phyloP scores from a whole-genome alignment of 2,113 vertebrate species.

The Lepus europaeus region DNA sequence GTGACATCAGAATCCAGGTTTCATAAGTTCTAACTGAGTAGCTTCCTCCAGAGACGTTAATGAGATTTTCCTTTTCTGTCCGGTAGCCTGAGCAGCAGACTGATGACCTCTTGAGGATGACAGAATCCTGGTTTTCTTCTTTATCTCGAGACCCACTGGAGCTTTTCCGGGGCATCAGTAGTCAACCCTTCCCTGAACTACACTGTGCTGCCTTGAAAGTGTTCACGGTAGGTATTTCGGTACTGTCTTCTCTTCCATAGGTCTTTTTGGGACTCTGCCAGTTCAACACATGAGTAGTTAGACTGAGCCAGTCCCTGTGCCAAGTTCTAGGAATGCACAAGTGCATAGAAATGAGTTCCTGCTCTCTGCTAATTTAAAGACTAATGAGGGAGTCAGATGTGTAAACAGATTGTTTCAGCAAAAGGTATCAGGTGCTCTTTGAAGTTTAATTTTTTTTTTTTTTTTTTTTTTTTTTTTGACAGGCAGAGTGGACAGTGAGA shows the following conservation, averaged over 20 bases:
- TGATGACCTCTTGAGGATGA: slow-evolving; percentile 95
- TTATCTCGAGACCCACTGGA: slow-evolving; percentile 93
- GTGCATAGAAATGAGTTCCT: neutral
- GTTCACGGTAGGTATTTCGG: slow-evolving; percentile 94
- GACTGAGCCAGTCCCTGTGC: neutral
- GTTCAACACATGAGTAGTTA: neutral
- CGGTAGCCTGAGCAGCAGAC: slow-evolving; percentile 94
- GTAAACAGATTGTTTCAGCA: neutral
- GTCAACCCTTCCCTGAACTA: slow-evolving; percentile 96
- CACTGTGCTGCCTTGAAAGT: slow-evolving; percentile 93
- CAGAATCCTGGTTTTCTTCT: slow-evolving; percentile 94
- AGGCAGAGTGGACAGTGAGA: too few species aligned
- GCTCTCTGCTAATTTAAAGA: neutral
- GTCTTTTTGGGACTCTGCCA: neutral
- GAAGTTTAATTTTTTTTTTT: too few species aligned
- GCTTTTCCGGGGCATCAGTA: slow-evolving; percentile 94
- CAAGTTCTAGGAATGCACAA: neutral
- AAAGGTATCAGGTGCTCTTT: neutral
- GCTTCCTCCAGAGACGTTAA: neutral
- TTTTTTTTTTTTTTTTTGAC: too few species aligned
- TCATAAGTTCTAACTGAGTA: neutral
- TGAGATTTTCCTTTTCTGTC: slow-evolving; percentile 32
- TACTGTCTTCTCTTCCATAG: slow-evolving; percentile 28
- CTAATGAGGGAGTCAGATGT: neutral
- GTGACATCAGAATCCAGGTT: neutral